These are phyloP conservation scores for Cuniculus paca DNA, from an alignment of 2,797 vertebrate species.

Conservation along the genomic window DNA sequence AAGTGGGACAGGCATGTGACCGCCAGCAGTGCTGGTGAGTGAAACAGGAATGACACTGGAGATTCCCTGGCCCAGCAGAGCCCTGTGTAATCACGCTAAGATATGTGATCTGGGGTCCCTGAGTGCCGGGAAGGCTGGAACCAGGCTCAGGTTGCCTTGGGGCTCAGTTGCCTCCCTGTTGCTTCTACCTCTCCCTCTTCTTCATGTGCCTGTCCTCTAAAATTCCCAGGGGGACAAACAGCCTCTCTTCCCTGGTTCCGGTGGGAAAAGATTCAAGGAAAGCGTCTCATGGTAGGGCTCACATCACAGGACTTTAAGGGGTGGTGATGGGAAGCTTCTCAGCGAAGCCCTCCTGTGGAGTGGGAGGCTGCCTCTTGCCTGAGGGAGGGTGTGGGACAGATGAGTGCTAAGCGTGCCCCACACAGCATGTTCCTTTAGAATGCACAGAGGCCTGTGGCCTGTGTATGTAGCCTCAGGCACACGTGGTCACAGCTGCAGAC, in stretches of 20 bases:
- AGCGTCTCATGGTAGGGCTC: neutral
- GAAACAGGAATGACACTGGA: neutral
- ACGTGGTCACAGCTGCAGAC: too few relatives aligned
- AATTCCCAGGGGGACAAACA: accelerated
- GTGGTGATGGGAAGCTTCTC: neutral
- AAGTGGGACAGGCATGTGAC: accelerated
- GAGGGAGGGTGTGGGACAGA: neutral
- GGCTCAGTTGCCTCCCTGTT: neutral
- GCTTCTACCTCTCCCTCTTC: neutral
- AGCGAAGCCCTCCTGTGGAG: neutral
- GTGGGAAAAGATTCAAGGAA: neutral
- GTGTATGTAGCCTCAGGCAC: accelerated
- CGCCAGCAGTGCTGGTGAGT: accelerated
- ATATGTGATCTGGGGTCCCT: accelerated
- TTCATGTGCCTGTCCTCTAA: accelerated
- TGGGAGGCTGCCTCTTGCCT: too few relatives aligned
- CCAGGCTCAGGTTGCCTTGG: neutral
- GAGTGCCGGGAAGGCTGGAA: neutral
- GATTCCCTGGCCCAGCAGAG: neutral
- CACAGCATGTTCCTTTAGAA: accelerated
- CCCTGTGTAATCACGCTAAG: neutral
- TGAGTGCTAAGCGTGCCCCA: accelerated
- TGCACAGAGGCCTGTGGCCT: accelerated
- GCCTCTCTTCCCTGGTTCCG: neutral
- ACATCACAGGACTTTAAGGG: neutral